Percentiles rank a stretch among this genome's conserved stretches.
Evolutionary conservation across 2,797 vertebrate species (phyloP).

Genomic region (Spinibarbus caldwelli): DNA sequence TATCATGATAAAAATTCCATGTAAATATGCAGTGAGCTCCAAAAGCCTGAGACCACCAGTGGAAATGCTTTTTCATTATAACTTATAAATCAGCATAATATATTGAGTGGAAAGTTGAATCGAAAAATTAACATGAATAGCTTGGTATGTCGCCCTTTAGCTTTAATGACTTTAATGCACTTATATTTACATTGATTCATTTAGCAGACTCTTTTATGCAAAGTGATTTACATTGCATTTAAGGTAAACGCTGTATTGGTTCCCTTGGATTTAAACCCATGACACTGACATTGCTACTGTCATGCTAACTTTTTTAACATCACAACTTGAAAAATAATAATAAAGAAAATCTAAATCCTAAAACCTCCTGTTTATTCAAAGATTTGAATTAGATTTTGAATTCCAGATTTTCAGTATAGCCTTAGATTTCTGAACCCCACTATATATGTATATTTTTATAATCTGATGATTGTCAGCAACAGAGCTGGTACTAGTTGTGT

Average conservation of each 20-base stretch:
- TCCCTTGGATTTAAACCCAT: background rate
- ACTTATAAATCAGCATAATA: conserved; percentile 17
- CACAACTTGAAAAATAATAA: background rate
- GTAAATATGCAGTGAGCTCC: background rate
- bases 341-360: background rate
- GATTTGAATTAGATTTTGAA: background rate
- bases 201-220: background rate
- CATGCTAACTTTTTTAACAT: background rate
- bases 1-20: conserved; percentile 13
- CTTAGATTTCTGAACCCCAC: no score
- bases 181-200: background rate
- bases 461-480: no score
- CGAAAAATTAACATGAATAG: conserved; percentile 9
- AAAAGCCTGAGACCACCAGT: conserved; percentile 27
- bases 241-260: background rate
- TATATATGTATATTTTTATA: no score
- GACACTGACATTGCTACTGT: background rate
- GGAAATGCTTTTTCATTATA: background rate
- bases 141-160: conserved; percentile 1
- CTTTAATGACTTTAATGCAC: background rate
- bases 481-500: background rate
- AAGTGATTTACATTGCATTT: background rate
- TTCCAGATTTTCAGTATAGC: background rate
- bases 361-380: background rate
- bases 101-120: conserved; percentile 10